phyloP scores from a whole-genome alignment of 2,888 invertebrate species.

The Tipula confusa region DNA sequence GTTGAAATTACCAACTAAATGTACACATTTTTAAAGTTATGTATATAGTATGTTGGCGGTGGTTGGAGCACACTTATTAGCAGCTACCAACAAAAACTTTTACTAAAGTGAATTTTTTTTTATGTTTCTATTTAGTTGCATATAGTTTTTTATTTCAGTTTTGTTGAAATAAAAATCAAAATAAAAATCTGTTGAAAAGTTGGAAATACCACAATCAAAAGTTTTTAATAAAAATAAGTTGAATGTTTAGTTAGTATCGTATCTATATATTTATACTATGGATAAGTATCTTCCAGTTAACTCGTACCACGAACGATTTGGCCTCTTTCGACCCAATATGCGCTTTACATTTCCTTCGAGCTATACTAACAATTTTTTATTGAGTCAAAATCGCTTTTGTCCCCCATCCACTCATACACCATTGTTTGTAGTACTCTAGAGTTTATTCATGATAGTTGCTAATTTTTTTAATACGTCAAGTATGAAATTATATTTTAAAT shows the following conservation, averaged over 20 bases:
- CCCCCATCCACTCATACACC: too few species aligned
- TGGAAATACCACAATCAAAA: conserved; percentile 14
- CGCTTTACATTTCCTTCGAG: background rate
- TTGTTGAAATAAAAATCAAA: background rate
- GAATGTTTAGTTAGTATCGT: background rate
- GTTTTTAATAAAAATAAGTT: background rate
- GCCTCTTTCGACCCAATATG: background rate
- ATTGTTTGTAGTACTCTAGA: too few species aligned
- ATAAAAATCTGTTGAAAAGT: background rate
- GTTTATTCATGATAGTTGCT: background rate
- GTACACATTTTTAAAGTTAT: background rate
- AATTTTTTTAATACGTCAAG: background rate
- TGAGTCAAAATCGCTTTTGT: background rate
- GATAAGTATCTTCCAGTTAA: too few species aligned
- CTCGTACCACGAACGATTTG: background rate
- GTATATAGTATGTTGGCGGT: background rate
- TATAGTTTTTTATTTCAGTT: background rate
- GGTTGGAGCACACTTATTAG: background rate
- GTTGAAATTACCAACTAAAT: background rate
- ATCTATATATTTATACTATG: background rate
- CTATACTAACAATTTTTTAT: background rate
- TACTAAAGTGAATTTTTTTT: conserved; percentile 20
- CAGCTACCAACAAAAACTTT: background rate
- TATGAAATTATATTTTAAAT: background rate
- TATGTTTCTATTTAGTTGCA: background rate